phyloP scores from a whole-genome alignment of 2,888 invertebrate genomes.

The Acanthopleura granulata region DNA sequence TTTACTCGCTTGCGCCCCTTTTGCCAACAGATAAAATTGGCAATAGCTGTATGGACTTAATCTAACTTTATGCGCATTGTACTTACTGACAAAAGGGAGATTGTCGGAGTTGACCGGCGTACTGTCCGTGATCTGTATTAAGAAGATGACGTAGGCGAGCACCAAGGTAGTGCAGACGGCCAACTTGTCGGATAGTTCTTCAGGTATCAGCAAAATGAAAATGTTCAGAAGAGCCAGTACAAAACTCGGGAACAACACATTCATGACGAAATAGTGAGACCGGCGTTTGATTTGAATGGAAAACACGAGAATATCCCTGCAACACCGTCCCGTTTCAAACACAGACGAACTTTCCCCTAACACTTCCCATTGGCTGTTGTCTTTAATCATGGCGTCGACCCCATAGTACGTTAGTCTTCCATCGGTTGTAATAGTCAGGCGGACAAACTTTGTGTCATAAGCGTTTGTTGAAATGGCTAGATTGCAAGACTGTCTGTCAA shows the following conservation, averaged over 20 bases:
- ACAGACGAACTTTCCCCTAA: neutral
- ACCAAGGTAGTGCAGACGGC: conserved; percentile 3
- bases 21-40: too few species aligned
- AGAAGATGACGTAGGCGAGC: neutral
- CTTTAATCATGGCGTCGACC: neutral
- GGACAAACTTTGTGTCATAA: neutral
- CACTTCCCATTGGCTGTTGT: conserved; percentile 16
- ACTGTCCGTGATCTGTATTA: neutral
- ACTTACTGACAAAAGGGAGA: conserved; percentile 3
- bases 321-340: too few species aligned
- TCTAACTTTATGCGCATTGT: too few species aligned
- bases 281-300: neutral
- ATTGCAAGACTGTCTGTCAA: neutral
- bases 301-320: neutral
- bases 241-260: neutral
- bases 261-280: neutral
- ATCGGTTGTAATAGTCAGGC: neutral
- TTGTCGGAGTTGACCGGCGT: neutral
- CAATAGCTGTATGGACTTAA: too few species aligned
- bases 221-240: neutral
- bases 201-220: neutral
- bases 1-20: too few species aligned
- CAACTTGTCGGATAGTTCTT: neutral
- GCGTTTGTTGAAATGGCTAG: neutral
- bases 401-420: neutral